These are phyloP conservation scores for Drosophila pullipes DNA, from an alignment of 2,888 invertebrate genomes.

Conservation along the genomic window DNA sequence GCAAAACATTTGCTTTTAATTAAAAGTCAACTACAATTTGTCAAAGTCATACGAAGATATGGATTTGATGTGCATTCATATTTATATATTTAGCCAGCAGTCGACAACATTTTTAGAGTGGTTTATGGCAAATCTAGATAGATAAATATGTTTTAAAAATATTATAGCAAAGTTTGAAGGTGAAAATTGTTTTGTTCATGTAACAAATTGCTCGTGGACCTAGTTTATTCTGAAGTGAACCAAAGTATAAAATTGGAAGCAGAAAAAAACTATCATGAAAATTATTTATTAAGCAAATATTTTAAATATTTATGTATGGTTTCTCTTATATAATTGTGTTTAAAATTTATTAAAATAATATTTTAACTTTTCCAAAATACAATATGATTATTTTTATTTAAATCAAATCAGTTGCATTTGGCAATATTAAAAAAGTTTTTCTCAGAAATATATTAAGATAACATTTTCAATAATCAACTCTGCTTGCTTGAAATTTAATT, in stretches of 20 bases:
- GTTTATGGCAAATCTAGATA: not conserved
- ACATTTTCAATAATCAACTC: not conserved
- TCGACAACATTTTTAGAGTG: not conserved
- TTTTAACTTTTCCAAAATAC: not conserved
- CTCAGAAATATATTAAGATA: not conserved
- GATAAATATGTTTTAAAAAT: not conserved
- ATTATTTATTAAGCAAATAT: fast-evolving
- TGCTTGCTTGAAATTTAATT: fast-evolving
- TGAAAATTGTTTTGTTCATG: not conserved
- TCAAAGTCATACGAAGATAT: slow-evolving; percentile 24
- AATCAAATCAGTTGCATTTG: not conserved
- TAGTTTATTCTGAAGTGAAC: no score
- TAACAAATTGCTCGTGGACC: not conserved
- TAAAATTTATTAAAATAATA: not conserved
- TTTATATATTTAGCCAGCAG: slow-evolving; percentile 1
- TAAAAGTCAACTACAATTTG: slow-evolving; percentile 60
- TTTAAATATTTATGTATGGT: not conserved
- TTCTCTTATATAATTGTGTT: not conserved
- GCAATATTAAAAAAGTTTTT: not conserved
- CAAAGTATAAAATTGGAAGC: not conserved
- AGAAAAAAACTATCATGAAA: not conserved
- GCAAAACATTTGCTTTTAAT: slow-evolving; percentile 79
- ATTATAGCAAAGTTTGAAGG: not conserved
- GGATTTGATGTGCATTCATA: not conserved
- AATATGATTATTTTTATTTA: not conserved